Conservation (phyloP, 2,797 vertebrate genomes). For the Acestrorhynchus altus region DNA sequence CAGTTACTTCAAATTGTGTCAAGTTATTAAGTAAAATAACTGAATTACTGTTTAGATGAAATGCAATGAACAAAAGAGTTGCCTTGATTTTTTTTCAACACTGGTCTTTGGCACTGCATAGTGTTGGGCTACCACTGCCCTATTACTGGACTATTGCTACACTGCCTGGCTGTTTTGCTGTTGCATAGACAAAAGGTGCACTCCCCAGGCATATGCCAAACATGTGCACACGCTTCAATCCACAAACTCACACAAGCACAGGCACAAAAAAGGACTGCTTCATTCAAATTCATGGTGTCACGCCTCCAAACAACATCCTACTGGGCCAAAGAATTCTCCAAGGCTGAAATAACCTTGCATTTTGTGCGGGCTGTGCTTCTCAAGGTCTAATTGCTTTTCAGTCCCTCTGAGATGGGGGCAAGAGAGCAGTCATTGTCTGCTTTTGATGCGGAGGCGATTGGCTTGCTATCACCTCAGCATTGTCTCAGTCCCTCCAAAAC, state of each 20-base stretch:
- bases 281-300: constrained; percentile 39
- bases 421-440: constrained; percentile 33
- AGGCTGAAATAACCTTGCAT: constrained; percentile 40
- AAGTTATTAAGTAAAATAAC: not conserved
- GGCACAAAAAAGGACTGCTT: constrained; percentile 25
- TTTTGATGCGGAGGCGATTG: constrained; percentile 34
- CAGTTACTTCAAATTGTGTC: not conserved
- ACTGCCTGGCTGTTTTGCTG: constrained; percentile 11
- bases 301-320: constrained; percentile 37
- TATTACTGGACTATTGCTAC: not conserved
- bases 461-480: constrained; percentile 25
- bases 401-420: constrained; percentile 35
- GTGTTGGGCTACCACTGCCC: not conserved
- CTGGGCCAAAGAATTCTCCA: constrained; percentile 37
- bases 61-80: constrained; percentile 26
- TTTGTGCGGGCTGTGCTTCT: constrained; percentile 46
- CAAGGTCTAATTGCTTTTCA: constrained; percentile 59
- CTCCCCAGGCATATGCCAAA: not conserved
- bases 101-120: not conserved
- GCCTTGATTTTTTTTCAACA: not conserved
- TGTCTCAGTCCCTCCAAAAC: constrained; percentile 14
- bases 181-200: not conserved
- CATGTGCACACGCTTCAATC: constrained; percentile 12
- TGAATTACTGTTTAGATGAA: not conserved
- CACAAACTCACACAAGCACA: constrained; percentile 39